Conservation (phyloP, 2,113 vertebrate species). For the Oplegnathus fasciatus region DNA sequence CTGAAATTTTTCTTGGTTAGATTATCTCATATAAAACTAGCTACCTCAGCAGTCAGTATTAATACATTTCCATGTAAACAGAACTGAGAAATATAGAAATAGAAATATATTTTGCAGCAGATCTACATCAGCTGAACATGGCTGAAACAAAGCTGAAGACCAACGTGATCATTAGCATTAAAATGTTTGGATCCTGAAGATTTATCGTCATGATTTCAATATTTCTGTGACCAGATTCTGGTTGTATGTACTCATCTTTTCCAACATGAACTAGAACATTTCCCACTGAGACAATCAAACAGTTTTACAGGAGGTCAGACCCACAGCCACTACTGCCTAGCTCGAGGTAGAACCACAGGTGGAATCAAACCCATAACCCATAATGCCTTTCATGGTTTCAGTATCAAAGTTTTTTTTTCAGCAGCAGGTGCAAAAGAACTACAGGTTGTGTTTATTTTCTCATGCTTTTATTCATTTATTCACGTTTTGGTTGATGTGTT, state of each 20-base stretch:
- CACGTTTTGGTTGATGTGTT: background rate
- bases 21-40: too few relatives aligned
- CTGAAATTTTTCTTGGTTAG: too few relatives aligned
- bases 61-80: background rate
- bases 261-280: background rate
- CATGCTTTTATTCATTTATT: conserved; percentile 10
- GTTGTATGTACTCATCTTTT: background rate
- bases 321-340: background rate
- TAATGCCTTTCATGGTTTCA: background rate
- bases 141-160: background rate
- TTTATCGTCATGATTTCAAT: background rate
- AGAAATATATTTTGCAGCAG: background rate
- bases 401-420: background rate
- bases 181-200: background rate
- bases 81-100: background rate
- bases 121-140: background rate
- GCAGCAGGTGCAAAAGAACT: background rate
- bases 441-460: background rate
- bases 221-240: background rate
- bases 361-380: background rate
- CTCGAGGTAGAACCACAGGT: background rate
- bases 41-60: background rate
- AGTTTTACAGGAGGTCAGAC: background rate
- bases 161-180: too few relatives aligned
- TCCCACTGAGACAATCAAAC: background rate